phyloP scores from a whole-genome alignment of 2,888 invertebrate species.

The Chirona hameri region DNA sequence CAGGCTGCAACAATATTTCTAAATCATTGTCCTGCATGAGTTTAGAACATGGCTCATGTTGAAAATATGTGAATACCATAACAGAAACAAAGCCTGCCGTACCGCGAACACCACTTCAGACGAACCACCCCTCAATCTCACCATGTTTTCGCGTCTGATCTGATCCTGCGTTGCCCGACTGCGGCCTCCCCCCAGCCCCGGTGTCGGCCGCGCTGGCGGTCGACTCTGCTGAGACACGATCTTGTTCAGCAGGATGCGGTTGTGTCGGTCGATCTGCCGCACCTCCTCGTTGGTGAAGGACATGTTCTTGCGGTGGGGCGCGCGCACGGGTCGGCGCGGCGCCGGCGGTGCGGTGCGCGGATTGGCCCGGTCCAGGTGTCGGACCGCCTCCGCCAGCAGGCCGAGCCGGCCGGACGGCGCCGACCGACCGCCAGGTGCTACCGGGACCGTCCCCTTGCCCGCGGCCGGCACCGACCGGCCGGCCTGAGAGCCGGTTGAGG shows the following conservation, averaged over 20 bases:
- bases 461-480: background rate
- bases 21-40: background rate
- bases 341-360: background rate
- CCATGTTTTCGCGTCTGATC: background rate
- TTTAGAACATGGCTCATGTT: background rate
- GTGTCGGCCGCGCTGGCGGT: background rate
- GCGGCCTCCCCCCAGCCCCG: background rate
- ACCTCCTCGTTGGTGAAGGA: conserved; percentile 50
- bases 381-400: background rate
- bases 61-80: background rate
- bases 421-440: background rate
- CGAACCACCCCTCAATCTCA: background rate
- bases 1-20: too few relatives aligned
- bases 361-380: background rate
- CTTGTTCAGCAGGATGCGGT: conserved; percentile 49
- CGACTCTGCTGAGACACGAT: conserved; percentile 44
- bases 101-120: too few relatives aligned
- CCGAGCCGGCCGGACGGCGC: background rate
- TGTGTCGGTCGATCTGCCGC: conserved; percentile 50
- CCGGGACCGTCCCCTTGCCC: too few relatives aligned
- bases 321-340: background rate
- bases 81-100: too few relatives aligned
- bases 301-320: conserved; percentile 46
- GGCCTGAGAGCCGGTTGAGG: background rate
- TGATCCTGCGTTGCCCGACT: background rate